Conservation (phyloP, 2,888 invertebrate genomes). For the Caradrina clavipalpis region DNA sequence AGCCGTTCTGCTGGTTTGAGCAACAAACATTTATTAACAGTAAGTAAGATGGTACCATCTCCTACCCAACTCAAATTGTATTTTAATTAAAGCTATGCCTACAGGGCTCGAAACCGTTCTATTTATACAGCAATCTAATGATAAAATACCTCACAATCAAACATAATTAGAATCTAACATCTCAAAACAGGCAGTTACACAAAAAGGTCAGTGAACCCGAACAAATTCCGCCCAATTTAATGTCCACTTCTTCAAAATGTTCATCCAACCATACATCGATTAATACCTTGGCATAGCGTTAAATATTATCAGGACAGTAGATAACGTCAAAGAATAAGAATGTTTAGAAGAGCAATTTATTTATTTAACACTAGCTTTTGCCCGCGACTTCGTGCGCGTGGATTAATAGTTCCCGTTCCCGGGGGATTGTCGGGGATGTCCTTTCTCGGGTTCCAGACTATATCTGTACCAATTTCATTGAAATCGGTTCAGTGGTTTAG, state of each 20-base stretch:
- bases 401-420: too few relatives aligned
- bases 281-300: slow-evolving; percentile 49
- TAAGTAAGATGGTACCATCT: too few relatives aligned
- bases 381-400: too few relatives aligned
- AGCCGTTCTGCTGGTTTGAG: too few relatives aligned
- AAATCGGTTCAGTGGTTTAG: too few relatives aligned
- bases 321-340: slow-evolving; percentile 16
- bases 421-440: too few relatives aligned
- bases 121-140: not conserved
- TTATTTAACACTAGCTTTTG: too few relatives aligned
- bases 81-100: too few relatives aligned
- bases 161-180: slow-evolving; percentile 10
- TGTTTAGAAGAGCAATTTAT: not conserved
- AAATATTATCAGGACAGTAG: slow-evolving; percentile 47
- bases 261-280: slow-evolving; percentile 47
- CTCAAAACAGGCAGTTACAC: slow-evolving; percentile 12
- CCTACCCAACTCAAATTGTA: too few relatives aligned
- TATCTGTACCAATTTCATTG: too few relatives aligned
- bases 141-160: not conserved
- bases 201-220: slow-evolving; percentile 19
- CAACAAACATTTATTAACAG: too few relatives aligned
- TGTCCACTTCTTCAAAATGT: slow-evolving; percentile 29
- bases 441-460: too few relatives aligned
- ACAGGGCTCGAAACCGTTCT: not conserved
- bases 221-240: slow-evolving; percentile 14